Evolutionary conservation across 2,797 vertebrate species (phyloP).

Genomic region (Argentina silus): DNA sequence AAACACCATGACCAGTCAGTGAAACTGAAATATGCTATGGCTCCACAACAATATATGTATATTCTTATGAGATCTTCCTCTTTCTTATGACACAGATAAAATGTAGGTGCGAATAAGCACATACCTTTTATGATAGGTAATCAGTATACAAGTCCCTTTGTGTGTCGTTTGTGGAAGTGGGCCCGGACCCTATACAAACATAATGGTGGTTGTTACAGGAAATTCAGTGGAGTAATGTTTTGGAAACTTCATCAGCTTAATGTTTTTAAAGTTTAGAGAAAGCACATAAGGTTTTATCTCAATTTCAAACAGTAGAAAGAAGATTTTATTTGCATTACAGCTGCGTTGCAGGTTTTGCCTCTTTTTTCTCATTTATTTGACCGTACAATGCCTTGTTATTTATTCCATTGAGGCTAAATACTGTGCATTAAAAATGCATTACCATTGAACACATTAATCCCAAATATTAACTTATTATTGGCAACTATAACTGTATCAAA

Average conservation of each 20-base stretch:
- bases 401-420: too few species aligned
- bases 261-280: not conserved
- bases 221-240: not conserved
- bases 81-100: not conserved
- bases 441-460: not conserved
- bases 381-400: not conserved
- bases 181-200: too few species aligned
- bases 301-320: too few species aligned
- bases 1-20: not conserved
- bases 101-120: not conserved
- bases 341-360: too few species aligned
- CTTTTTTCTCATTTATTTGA: not conserved
- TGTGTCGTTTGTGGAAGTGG: not conserved
- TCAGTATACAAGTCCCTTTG: not conserved
- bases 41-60: not conserved
- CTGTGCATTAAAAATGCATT: too few species aligned
- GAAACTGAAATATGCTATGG: not conserved
- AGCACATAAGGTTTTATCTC: too few species aligned
- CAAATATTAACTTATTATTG: not conserved
- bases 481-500: not conserved
- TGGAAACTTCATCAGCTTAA: not conserved
- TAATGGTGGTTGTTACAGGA: not conserved
- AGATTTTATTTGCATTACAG: too few species aligned
- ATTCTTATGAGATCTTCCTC: not conserved
- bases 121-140: not conserved